Conservation (phyloP, 1,140 invertebrate species). For the Drosophila fuyamai region DNA sequence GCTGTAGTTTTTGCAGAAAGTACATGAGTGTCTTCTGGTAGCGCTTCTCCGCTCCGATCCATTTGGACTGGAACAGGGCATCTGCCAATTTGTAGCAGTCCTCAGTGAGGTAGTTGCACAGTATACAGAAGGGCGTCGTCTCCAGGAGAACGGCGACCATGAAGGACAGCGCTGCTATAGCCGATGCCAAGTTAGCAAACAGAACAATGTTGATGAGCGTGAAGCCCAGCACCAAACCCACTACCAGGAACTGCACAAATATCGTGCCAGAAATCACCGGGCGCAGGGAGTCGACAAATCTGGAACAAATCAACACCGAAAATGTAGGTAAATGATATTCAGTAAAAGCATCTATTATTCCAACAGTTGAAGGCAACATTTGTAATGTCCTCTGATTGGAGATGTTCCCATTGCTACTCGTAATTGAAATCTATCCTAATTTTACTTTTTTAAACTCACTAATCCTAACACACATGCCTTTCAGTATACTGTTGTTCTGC, state of each 20-base stretch:
- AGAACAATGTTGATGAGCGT: constrained; percentile 68
- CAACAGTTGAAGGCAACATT: no score
- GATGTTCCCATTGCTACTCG: no score
- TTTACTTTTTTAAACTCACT: no score
- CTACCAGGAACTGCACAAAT: constrained; percentile 68
- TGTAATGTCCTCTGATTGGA: no score
- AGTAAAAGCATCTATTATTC: no score
- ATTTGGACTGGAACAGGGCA: constrained; percentile 64
- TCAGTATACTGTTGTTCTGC: no score
- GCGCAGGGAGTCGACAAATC: constrained; percentile 59
- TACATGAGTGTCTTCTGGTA: constrained; percentile 57
- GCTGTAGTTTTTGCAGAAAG: constrained; percentile 61
- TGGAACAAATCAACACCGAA: not conserved
- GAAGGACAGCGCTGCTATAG: constrained; percentile 56
- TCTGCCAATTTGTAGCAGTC: constrained; percentile 54
- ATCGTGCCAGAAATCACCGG: constrained; percentile 69
- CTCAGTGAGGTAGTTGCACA: constrained; percentile 63
- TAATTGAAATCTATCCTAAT: no score
- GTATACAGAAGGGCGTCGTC: constrained; percentile 67
- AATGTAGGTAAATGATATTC: not conserved
- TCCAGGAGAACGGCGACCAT: constrained; percentile 59
- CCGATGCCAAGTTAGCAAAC: constrained; percentile 58
- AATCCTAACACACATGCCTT: no score
- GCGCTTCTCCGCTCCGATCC: constrained; percentile 49
- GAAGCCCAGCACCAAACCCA: constrained; percentile 62